phyloP scores from a whole-genome alignment of 2,797 vertebrate species.

The Melanotaenia pygmaea region DNA sequence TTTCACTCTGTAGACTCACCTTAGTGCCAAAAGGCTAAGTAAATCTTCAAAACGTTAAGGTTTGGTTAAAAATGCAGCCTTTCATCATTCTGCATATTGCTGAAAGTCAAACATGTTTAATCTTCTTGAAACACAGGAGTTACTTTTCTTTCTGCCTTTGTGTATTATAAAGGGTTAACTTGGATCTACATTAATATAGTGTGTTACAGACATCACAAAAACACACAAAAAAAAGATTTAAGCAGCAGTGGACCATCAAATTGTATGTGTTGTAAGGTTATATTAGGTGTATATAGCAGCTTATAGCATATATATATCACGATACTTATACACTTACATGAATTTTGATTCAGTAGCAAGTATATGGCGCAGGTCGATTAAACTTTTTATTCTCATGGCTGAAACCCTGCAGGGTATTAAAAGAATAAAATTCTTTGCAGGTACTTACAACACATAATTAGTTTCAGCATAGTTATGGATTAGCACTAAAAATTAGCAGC shows the following conservation, averaged over 20 bases:
- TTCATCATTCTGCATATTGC: not conserved
- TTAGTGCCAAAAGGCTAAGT: not conserved
- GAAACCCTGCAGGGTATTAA: not conserved
- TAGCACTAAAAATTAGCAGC: not conserved
- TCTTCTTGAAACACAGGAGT: not conserved
- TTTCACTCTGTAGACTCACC: not conserved
- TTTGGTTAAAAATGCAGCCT: constrained; percentile 3
- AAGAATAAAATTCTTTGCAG: not conserved
- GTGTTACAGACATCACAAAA: too few species aligned
- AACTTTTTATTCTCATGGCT: not conserved
- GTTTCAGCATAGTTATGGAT: not conserved
- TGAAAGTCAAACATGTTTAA: not conserved
- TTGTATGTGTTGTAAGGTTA: too few species aligned
- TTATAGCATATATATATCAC: too few species aligned
- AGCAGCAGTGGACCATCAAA: too few species aligned
- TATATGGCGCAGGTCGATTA: too few species aligned
- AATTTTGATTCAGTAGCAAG: too few species aligned
- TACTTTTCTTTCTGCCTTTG: not conserved
- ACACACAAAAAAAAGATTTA: too few species aligned
- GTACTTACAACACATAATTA: not conserved
- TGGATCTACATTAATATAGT: too few species aligned
- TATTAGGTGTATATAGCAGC: too few species aligned
- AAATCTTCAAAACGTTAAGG: not conserved
- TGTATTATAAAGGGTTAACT: not conserved
- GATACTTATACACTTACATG: too few species aligned